Evolutionary conservation across 2,113 vertebrate genomes (phyloP).

Genomic region (Oncorhynchus nerka): DNA sequence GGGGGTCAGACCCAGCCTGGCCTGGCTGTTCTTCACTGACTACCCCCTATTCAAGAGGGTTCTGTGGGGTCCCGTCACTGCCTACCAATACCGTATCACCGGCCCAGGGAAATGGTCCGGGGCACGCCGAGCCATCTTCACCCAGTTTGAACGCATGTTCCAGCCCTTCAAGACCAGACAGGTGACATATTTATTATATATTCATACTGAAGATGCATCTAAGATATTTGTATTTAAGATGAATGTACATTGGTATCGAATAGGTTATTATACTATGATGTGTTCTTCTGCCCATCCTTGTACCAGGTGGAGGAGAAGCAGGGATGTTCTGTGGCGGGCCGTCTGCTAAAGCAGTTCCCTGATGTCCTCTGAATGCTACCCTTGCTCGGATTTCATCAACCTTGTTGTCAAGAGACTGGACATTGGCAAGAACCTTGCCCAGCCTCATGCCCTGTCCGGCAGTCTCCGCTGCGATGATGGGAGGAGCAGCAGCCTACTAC

Average conservation of each 20-base stretch:
- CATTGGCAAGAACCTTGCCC: no score
- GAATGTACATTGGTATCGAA: no score
- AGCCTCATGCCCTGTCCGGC: no score
- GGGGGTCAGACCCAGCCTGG: constrained; percentile 68
- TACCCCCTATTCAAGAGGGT: constrained; percentile 68
- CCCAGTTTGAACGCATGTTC: constrained; percentile 74
- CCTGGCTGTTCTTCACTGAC: constrained; percentile 76
- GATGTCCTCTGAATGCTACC: no score
- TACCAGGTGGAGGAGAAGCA: constrained; percentile 10
- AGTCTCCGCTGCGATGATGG: constrained; percentile 15
- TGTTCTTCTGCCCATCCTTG: neutral
- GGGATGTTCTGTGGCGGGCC: constrained; percentile 2
- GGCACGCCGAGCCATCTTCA: constrained; percentile 76
- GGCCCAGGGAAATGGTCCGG: constrained; percentile 78
- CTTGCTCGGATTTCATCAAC: no score
- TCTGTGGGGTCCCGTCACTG: no score
- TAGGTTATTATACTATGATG: neutral
- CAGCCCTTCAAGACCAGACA: constrained; percentile 64
- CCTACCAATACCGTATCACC: neutral
- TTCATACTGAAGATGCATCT: no score
- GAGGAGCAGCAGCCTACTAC: constrained; percentile 51
- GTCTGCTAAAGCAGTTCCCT: constrained; percentile 54
- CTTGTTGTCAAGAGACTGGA: no score
- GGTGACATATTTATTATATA: constrained; percentile 24
- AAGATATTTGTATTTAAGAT: no score